Evolutionary conservation across 1,140 invertebrate genomes (phyloP), one percentile per base, ranked within the genome.

Genomic region (Drosophila varians): DNA sequence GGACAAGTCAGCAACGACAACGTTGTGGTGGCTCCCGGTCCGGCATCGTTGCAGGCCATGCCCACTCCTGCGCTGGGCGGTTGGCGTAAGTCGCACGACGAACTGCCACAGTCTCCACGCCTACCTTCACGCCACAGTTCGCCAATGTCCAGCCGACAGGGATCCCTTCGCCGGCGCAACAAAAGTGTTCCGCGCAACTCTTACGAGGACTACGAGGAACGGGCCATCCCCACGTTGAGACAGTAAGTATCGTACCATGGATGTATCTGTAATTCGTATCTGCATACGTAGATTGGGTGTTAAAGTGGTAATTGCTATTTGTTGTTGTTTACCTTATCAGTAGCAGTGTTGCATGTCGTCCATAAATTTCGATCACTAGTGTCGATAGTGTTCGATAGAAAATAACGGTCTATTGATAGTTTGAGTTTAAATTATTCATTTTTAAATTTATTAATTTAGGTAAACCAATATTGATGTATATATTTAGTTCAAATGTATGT

Each of bases 181-280:
- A 95, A 95, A 91, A 96, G 95, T 19, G 95, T 95, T 1, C 92
- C 93, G 1, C 93, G 95, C 55, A 95, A 94, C n/a, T 96, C 95
- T 6, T 96, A 96, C 79, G 96, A 96, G 90, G 95, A 96, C 36
- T 97, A 97, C 84, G 97, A 97, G 86, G 96, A 98, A 79, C 92
- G 96, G 60, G 93, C 95, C 0, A 93, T 97, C 68, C 96, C 96
- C 21, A 95, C 96, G 18, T 91, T 96, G 6, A 94, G 96, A 90
- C 95, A 96, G 95, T 96, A 92, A 93, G 93, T 93, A 43, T 5
- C 25, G 6, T 42, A 42, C 38, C 7, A 18, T 47, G 34, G 31
- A 36, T 12, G 21, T 5, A 14, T 26, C 21, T 28, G 12, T 62
- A 19, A n/a, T 34, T 28, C 52, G 26, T 25, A 40, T 25, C n/a